phyloP scores from a whole-genome alignment of 1,140 invertebrate genomes.

The Saccostrea cuccullata region DNA sequence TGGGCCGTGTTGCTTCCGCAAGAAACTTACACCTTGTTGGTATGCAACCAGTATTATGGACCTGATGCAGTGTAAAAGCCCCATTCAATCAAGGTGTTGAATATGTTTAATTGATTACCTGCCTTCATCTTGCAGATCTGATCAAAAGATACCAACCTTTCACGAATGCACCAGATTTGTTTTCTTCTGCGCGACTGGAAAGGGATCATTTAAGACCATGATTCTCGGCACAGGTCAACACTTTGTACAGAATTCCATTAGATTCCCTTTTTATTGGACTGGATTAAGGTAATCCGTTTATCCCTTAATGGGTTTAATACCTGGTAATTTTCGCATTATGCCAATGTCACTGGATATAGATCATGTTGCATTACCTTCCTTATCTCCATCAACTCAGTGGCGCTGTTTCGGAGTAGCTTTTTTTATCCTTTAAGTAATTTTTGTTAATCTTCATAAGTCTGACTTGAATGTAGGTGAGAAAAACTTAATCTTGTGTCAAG shows the following conservation, averaged over 20 bases:
- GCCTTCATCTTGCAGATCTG: slow-evolving; percentile 1
- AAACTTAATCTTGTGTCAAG: slow-evolving; percentile 34
- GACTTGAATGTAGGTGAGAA: slow-evolving; percentile 19
- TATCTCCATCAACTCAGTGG: background rate
- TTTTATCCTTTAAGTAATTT: slow-evolving; percentile 27
- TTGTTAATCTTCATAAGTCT: slow-evolving; percentile 33
- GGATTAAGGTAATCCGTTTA: slow-evolving; percentile 31
- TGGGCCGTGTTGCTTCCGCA: background rate
- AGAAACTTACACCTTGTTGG: background rate
- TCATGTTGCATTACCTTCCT: slow-evolving; percentile 6
- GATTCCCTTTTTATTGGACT: slow-evolving; percentile 16
- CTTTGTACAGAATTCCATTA: slow-evolving; percentile 24
- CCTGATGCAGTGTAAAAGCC: slow-evolving; percentile 2
- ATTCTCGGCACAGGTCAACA: background rate
- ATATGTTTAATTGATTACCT: slow-evolving; percentile 31
- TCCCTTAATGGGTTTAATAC: slow-evolving; percentile 35
- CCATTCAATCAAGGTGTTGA: slow-evolving; percentile 30
- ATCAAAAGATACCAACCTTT: background rate
- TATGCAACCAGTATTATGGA: background rate
- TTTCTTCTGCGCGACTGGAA: background rate
- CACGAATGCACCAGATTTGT: background rate
- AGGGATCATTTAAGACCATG: slow-evolving; percentile 18
- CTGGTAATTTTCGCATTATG: slow-evolving; percentile 37
- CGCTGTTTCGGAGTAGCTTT: background rate
- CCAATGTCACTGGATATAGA: slow-evolving; percentile 23